These are phyloP conservation scores for Sebastes ruberrimus DNA, from an alignment of 2,797 vertebrate species.

Conservation along the genomic window DNA sequence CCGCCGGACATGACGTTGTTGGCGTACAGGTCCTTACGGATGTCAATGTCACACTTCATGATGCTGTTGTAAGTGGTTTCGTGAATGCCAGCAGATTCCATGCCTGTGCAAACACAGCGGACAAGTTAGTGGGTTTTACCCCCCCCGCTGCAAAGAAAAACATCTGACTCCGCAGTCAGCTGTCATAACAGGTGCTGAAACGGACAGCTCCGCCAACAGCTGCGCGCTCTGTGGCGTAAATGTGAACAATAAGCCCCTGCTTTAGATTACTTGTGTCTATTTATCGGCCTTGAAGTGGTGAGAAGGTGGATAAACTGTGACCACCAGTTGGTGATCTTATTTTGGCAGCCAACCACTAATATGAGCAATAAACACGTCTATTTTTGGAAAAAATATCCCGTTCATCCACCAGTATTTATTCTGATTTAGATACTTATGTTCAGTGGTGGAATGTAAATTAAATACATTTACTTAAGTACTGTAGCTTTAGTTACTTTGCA, in stretches of 20 bases:
- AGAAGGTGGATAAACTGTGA: background rate
- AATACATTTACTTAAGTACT: background rate
- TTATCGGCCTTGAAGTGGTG: background rate
- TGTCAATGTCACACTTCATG: constrained; percentile 88
- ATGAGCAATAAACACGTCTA: background rate
- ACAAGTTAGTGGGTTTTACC: constrained; percentile 3
- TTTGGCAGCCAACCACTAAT: background rate
- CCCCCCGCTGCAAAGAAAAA: background rate
- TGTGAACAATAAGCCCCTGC: constrained; percentile 14
- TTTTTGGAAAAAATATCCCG: background rate
- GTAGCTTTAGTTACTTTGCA: background rate
- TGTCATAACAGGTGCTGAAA: constrained; percentile 69
- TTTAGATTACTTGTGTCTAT: constrained; percentile 11
- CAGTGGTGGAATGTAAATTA: background rate
- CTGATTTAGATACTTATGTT: background rate
- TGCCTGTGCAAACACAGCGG: constrained; percentile 65
- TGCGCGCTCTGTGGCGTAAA: constrained; percentile 20
- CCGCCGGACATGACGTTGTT: constrained; percentile 94
- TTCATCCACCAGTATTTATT: background rate
- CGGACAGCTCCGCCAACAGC: constrained; percentile 63
- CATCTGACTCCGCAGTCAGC: constrained; percentile 32
- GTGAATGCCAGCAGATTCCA: constrained; percentile 84
- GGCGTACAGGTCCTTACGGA: constrained; percentile 94
- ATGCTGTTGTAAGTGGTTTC: constrained; percentile 85
- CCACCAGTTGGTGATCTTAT: background rate